Evolutionary conservation across 2,113 vertebrate species (phyloP), one percentile per base, ranked within the genome.

Genomic region (Boleophthalmus pectinirostris): DNA sequence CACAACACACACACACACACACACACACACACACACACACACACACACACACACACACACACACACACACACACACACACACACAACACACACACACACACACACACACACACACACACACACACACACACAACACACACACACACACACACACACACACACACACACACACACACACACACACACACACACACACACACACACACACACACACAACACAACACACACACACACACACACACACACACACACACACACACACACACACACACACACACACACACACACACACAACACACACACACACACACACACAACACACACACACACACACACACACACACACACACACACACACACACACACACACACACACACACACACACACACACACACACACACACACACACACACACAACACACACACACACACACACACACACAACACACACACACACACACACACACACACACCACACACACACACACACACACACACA

Each of bases 191-290:
- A 10, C 9, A 20, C n/a, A 8, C 43, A 68, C 68, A 1, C 53
- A 11, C n/a, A 43, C 43, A 3, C 14, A 13, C 2, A 51, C 21
- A 23, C n/a, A 12, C n/a, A 91, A 85, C 90, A 24, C 13, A 13
- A 14, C 12, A 47, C 43, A 45, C 43, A 45, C n/a, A n/a, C n/a
- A n/a, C n/a, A n/a, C n/a, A 3, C 23, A 13, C 2, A 51, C 21
- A 10, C n/a, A 15, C 12, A 12, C 10, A 23, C 8, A 10, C 9
- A 20, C n/a, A 8, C 43, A 68, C 68, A 1, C 53, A 11, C n/a
- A 43, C 43, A 3, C 14, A 13, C 2, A 51, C 21, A 23, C n/a
- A 12, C n/a, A n/a, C n/a, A n/a, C n/a, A n/a, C n/a, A n/a, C n/a
- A n/a, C n/a, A n/a, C n/a, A n/a, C n/a, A n/a, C n/a, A 85, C 90